phyloP scores from a whole-genome alignment of 2,113 vertebrate genomes.

The Collichthys lucidus region DNA sequence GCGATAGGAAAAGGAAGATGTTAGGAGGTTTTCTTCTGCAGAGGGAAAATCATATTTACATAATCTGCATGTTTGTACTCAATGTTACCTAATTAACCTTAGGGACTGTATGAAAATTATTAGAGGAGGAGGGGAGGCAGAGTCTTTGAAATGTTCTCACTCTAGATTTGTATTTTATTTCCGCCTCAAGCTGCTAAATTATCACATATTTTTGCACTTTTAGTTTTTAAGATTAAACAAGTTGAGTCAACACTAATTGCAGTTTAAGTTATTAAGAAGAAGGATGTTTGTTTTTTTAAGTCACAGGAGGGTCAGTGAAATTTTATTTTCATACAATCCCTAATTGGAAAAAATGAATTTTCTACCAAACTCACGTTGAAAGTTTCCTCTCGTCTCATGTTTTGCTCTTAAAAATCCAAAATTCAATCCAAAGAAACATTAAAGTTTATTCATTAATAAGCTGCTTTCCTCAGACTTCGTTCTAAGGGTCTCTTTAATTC shows the following conservation, averaged over 20 bases:
- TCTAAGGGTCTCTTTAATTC: slow-evolving; percentile 22
- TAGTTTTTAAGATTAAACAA: background rate
- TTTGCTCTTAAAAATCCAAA: background rate
- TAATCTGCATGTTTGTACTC: background rate
- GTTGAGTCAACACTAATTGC: background rate
- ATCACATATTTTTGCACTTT: background rate
- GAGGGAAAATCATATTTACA: background rate
- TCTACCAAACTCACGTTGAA: background rate
- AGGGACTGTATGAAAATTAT: background rate
- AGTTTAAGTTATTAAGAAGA: background rate
- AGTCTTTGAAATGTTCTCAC: background rate
- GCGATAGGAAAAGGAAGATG: background rate
- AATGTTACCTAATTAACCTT: background rate
- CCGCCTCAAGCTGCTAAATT: background rate
- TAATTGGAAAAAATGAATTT: background rate
- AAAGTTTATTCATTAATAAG: slow-evolving; percentile 3
- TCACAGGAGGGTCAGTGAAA: background rate
- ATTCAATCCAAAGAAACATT: slow-evolving; percentile 2
- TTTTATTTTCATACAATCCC: background rate
- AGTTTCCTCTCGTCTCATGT: no score
- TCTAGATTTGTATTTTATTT: background rate
- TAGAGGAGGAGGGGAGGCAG: background rate
- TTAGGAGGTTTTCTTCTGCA: background rate
- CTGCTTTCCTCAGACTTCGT: background rate
- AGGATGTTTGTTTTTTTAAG: background rate